Evolutionary conservation across 1,140 invertebrate genomes (phyloP).

Genomic region (Rhynchophorus ferrugineus): DNA sequence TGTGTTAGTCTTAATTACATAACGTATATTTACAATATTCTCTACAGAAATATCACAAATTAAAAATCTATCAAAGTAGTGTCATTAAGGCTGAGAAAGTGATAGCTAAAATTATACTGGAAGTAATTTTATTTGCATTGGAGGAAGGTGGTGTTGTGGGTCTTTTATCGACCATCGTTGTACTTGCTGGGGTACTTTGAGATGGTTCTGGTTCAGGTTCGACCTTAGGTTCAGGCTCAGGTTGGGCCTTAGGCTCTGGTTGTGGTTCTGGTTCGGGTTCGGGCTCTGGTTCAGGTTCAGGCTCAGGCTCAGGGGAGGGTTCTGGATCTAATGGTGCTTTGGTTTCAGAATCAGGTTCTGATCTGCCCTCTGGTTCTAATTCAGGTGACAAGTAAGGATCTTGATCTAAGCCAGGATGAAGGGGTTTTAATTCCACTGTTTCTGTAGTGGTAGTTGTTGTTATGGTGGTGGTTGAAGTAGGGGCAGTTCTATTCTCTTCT

Average conservation of each 20-base stretch:
- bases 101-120: no score
- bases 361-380: constrained; percentile 34
- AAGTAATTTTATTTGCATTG: no score
- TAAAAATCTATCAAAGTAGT: no score
- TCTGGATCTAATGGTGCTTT: no score
- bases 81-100: no score
- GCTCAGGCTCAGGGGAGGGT: constrained; percentile 31
- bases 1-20: no score
- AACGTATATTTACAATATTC: no score
- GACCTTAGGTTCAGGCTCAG: not conserved
- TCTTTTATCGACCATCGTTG: no score
- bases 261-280: not conserved
- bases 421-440: not conserved
- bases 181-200: not conserved
- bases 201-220: not conserved
- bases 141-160: no score
- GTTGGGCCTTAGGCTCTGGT: not conserved
- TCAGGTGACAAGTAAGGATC: constrained; percentile 20
- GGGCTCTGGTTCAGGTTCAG: constrained; percentile 17
- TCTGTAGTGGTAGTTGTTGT: constrained; percentile 8
- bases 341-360: constrained; percentile 35
- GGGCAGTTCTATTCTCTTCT: not conserved
- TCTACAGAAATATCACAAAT: no score
- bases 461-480: not conserved
- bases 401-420: constrained; percentile 18